Evolutionary conservation across 2,113 vertebrate genomes (phyloP).

Genomic region (Pseudorasbora parva): DNA sequence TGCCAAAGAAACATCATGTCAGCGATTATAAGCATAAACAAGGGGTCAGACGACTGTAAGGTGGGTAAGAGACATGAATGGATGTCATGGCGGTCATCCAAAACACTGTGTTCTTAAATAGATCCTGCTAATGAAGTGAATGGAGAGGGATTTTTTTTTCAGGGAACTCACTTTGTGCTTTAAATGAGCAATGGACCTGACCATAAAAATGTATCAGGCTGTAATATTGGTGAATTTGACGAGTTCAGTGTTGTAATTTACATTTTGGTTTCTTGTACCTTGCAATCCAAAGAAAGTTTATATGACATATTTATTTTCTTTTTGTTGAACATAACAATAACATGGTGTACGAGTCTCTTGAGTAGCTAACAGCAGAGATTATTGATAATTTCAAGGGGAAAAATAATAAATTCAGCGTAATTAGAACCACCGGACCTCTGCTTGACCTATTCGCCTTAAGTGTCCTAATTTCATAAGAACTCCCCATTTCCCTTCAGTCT

Average conservation of each 20-base stretch:
- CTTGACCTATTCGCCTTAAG: conserved; percentile 26
- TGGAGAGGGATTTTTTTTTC: neutral
- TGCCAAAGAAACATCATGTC: conserved; percentile 36
- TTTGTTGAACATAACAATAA: neutral
- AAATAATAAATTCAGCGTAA: conserved; percentile 2
- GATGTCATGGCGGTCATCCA: conserved; percentile 28
- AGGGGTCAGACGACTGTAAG: conserved; percentile 45
- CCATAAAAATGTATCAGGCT: neutral
- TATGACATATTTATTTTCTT: neutral
- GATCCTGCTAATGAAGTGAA: neutral
- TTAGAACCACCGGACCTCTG: conserved; percentile 9
- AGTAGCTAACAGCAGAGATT: neutral
- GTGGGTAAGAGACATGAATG: conserved; percentile 40
- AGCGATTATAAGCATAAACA: conserved; percentile 36
- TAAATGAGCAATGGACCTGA: neutral
- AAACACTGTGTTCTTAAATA: conserved; percentile 27
- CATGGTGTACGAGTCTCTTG: neutral
- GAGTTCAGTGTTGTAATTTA: neutral
- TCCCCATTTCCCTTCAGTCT: conserved; percentile 28
- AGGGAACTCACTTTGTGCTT: neutral
- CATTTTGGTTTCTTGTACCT: neutral
- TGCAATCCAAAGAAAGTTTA: neutral
- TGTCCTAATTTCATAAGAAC: conserved; percentile 31
- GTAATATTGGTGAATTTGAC: neutral
- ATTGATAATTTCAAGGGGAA: neutral